phyloP scores from a whole-genome alignment of 2,888 invertebrate species.

The Sphecodes monilicornis region DNA sequence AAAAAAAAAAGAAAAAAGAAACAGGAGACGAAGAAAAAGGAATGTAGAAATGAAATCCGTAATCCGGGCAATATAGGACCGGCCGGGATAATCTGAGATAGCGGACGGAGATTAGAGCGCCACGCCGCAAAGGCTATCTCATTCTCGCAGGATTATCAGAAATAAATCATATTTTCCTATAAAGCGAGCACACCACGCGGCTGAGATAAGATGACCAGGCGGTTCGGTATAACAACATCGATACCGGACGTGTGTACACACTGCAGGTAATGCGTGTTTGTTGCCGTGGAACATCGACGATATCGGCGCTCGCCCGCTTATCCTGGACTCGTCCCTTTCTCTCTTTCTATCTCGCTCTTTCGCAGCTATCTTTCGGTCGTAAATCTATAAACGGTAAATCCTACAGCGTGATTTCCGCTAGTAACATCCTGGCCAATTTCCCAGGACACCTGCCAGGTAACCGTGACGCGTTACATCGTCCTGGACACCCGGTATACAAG shows the following conservation, averaged over 20 bases:
- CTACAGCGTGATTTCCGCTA: constrained; percentile 76
- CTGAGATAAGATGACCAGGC: constrained; percentile 68
- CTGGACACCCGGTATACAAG: neutral
- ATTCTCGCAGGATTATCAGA: constrained; percentile 82
- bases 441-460: constrained; percentile 6
- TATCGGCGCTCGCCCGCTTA: constrained; percentile 72
- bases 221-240: constrained; percentile 68
- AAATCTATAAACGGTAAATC: constrained; percentile 80
- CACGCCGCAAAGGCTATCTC: constrained; percentile 82
- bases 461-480: neutral
- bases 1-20: constrained; percentile 9
- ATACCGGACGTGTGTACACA: constrained; percentile 62
- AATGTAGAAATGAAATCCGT: constrained; percentile 74
- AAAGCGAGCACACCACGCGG: constrained; percentile 66
- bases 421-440: constrained; percentile 30
- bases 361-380: constrained; percentile 70
- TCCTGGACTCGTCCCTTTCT: constrained; percentile 53
- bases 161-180: constrained; percentile 84
- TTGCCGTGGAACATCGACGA: constrained; percentile 63
- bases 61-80: constrained; percentile 82
- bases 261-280: constrained; percentile 72
- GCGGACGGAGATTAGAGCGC: constrained; percentile 76
- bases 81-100: constrained; percentile 81
- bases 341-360: constrained; percentile 11
- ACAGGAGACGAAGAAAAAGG: constrained; percentile 29